Evolutionary conservation across 2,113 vertebrate species (phyloP).

Genomic region (Heteronetta atricapilla): DNA sequence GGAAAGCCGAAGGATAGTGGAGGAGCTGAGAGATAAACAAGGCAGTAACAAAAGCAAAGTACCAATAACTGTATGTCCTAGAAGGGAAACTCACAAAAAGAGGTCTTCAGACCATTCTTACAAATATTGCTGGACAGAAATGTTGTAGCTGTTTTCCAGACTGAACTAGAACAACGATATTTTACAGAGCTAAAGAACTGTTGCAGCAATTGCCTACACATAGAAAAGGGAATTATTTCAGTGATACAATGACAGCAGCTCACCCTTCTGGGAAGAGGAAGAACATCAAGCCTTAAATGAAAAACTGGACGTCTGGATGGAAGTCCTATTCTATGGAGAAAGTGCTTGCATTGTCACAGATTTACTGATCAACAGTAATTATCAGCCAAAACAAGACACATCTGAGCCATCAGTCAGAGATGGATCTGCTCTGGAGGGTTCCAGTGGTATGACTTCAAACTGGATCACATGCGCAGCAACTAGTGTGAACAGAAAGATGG

Average conservation of each 20-base stretch:
- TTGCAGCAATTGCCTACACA: neutral
- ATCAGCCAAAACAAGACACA: neutral
- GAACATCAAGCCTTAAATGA: neutral
- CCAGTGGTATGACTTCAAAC: neutral
- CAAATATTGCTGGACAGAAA: neutral
- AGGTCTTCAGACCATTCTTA: neutral
- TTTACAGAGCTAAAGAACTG: neutral
- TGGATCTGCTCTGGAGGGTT: neutral
- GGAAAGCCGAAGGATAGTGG: neutral
- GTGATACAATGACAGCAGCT: neutral
- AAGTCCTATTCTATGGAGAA: neutral
- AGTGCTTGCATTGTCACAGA: neutral
- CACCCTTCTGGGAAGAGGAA: constrained; percentile 28
- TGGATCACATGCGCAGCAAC: neutral
- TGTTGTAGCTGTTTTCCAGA: neutral
- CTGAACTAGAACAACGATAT: fast-evolving
- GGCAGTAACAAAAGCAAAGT: neutral
- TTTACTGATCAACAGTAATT: neutral
- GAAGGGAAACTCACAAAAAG: neutral
- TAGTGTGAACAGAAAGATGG: neutral
- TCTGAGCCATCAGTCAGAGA: neutral
- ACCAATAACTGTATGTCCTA: neutral
- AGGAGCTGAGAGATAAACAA: neutral
- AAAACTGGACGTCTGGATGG: neutral
- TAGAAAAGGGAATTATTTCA: neutral